Conservation (phyloP, 2,888 invertebrate species). For the Apamea crenata region DNA sequence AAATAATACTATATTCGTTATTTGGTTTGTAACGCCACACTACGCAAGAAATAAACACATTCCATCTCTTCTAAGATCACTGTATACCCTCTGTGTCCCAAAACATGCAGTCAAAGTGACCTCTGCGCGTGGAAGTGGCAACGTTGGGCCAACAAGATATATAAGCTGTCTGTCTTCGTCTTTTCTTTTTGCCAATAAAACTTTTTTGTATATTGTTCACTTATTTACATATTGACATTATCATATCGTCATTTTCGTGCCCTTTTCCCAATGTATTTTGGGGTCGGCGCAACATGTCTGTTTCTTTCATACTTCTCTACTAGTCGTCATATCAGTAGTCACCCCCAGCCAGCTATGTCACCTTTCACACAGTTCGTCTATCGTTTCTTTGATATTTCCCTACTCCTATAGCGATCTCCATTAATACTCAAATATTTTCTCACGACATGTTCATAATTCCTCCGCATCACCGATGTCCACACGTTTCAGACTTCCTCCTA, state of each 20-base stretch:
- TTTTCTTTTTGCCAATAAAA: background rate
- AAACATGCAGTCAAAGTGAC: too few species aligned
- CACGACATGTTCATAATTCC: background rate
- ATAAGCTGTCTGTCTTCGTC: background rate
- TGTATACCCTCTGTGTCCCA: too few species aligned
- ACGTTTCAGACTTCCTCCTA: background rate
- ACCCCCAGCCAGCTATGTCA: background rate
- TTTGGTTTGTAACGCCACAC: slow-evolving; percentile 21
- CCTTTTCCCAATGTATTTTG: background rate
- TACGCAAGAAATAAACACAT: slow-evolving; percentile 3
- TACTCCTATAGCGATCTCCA: background rate
- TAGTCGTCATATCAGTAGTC: background rate
- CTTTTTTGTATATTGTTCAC: background rate
- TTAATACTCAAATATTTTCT: background rate
- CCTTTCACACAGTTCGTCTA: background rate
- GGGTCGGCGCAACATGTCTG: background rate
- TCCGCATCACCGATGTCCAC: background rate
- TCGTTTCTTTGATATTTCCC: background rate
- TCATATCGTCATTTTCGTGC: background rate
- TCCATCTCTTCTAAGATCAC: background rate
- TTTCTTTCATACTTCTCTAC: background rate
- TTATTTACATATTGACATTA: slow-evolving; percentile 7
- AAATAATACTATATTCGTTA: background rate
- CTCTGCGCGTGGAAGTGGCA: too few species aligned
- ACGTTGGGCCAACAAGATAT: too few species aligned